Base-by-base conservation (phyloP, 2,113 vertebrate genomes). In the Poeciliopsis turrubarensis region DNA sequence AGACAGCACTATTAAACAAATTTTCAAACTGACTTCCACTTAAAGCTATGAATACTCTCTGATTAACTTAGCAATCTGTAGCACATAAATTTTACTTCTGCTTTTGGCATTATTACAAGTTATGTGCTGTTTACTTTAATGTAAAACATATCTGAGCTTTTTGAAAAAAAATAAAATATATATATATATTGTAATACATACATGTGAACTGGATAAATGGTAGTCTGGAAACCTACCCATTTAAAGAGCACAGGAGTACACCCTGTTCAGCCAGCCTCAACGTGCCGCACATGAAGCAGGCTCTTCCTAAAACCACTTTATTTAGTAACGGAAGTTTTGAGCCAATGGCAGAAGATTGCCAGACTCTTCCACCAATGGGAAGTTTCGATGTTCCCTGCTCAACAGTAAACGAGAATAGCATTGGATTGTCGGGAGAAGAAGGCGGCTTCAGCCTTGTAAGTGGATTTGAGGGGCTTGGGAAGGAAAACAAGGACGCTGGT, bases 241-340 rank as follows among this genome's bases (percentile, higher is more conserved):
- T 15, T 26, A 5, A 29, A 44, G 10, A 9, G 5, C 3, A 15
- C 17, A 25, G 70, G 13, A 72, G 70, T 8, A 19, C 25, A 75
- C 6, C 22, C 17, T 73, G 62, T 51, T 41, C 68, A 39, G 63
- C 29, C 68, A 39, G 63, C 39, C 0, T 29, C 29, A 26, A 79
- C 30, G 73, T 3, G 63, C 77, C 65, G 65, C 12, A 60, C 0
- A 72, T 65, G 67, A 84, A 80, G 70, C 65, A 61, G 67, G 75
- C 41, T 86, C 77, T 77, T 76, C 80, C 75, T 66, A 68, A 62
- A 89, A 73, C 77, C 83, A 89, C 92, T 93, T 93, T 90, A 90
- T 94, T 92, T 92, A 91, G 90, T 91, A 91, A 92, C 91, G 91
- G 94, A 94, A 92, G 92, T 93, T 92, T 93, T 91, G 72, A 90